phyloP scores from a whole-genome alignment of 2,113 vertebrate genomes.

The Cranoglanis bouderius region DNA sequence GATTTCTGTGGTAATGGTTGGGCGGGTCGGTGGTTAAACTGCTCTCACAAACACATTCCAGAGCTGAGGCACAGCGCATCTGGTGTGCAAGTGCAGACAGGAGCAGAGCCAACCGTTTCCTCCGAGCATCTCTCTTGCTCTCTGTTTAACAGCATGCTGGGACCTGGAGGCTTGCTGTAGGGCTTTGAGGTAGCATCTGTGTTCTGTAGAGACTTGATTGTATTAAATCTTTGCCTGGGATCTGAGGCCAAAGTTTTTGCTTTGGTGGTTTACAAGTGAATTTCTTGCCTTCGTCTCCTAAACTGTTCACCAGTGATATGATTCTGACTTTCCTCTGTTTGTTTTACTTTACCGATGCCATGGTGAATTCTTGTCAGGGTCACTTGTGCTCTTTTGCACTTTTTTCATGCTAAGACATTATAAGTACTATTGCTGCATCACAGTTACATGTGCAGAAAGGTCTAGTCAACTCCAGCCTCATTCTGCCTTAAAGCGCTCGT shows the following conservation, averaged over 20 bases:
- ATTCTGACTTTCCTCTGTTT: neutral
- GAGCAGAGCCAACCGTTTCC: slow-evolving; percentile 48
- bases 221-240: slow-evolving; percentile 37
- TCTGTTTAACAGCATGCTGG: slow-evolving; percentile 41
- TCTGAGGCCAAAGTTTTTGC: slow-evolving; percentile 33
- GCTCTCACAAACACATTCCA: slow-evolving; percentile 60
- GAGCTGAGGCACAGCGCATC: slow-evolving; percentile 54
- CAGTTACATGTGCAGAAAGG: neutral
- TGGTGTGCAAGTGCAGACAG: slow-evolving; percentile 60
- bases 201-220: slow-evolving; percentile 28
- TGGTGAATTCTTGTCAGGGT: slow-evolving; percentile 2
- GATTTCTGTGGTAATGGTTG: slow-evolving; percentile 60
- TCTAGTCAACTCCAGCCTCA: slow-evolving; percentile 13
- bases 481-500: slow-evolving; percentile 17
- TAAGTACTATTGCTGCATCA: neutral
- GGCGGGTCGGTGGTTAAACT: slow-evolving; percentile 56
- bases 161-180: slow-evolving; percentile 38
- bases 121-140: slow-evolving; percentile 35
- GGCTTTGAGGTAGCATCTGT: slow-evolving; percentile 44
- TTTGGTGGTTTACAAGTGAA: slow-evolving; percentile 18
- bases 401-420: neutral
- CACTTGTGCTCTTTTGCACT: neutral
- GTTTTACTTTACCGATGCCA: neutral
- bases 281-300: slow-evolving; percentile 9
- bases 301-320: slow-evolving; percentile 7